phyloP scores from a whole-genome alignment of 2,888 invertebrate genomes.

The Lepidochrysops patricia region DNA sequence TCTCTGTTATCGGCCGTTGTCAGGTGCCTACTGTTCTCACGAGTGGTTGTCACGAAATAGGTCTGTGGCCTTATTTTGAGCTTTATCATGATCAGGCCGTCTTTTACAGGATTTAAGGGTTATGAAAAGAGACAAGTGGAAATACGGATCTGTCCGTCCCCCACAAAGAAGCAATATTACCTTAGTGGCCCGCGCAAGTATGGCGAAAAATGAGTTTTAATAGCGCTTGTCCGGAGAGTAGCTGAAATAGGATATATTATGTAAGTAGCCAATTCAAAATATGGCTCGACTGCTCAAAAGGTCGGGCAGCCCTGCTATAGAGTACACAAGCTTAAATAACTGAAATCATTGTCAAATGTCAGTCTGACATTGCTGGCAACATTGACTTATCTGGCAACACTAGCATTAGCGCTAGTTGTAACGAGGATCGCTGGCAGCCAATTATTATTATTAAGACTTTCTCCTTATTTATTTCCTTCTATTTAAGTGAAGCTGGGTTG shows the following conservation, averaged over 20 bases:
- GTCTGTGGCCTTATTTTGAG: neutral
- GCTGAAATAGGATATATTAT: no score
- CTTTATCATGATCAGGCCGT: neutral
- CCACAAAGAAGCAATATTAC: no score
- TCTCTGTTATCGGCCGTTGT: neutral
- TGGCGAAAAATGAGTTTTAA: no score
- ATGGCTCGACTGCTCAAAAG: no score
- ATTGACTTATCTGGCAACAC: neutral
- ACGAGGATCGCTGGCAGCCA: conserved; percentile 12
- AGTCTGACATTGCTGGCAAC: neutral
- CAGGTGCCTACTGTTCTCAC: neutral
- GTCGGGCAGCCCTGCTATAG: no score
- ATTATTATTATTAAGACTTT: conserved; percentile 15
- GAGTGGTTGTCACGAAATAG: neutral
- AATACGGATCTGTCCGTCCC: no score
- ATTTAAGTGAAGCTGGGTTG: conserved; percentile 12
- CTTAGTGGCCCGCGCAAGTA: no score
- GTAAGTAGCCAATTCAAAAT: no score
- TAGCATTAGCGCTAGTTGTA: neutral
- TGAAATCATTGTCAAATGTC: neutral
- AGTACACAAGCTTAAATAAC: no score
- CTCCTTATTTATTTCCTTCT: conserved; percentile 15
- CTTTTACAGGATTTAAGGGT: no score
- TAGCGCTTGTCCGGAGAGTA: no score
- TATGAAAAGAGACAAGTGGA: no score